Base-by-base conservation (phyloP, 1,140 invertebrate genomes). In the Danaus melanippus region DNA sequence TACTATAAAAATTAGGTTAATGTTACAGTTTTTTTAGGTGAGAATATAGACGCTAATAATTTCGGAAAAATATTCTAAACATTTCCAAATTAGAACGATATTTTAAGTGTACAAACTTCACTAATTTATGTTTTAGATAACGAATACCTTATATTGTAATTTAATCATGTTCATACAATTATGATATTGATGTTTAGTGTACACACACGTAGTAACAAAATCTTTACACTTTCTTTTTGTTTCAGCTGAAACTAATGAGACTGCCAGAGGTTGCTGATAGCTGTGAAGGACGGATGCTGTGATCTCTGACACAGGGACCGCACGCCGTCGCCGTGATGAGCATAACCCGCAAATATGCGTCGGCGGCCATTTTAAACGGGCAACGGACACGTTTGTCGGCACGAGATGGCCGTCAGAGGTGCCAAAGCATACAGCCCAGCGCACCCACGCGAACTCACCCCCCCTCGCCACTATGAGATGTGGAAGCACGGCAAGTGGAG, bases 401-500 rank as follows among this genome's bases (percentile, higher is more conserved):
- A 70, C 83, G 74, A 79, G 71, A 87, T 88, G 84, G 86, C 83
- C 79, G 77, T 76, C 74, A 73, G 67, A 69, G 75, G 67, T 69
- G 61, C 53, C 60, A 68, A 60, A 60, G 66, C 69, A 62, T 62
- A 58, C 72, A 66, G 58, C 66, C 72, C 67, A 54, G 71, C 77
- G 73, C 71, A 68, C 61, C 62, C 76, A 72, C 78, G 71, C 67
- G 62, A 55, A 50, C 68, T 53, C 69, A 58, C 74, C 49, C 66
- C 57, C 45, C 66, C 69, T 55, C 76, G 67, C 46, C 72, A 76
- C 76, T 86, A 87, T 81, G 85, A 87, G 69, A 87, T 86, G 83
- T 88, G 86, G 86, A 88, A 87, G 74, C 86, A 88, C 79, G 77
- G 84, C 69, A 88, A 87, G 79, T 88, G 85, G 85, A 82, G 85